Evolutionary conservation across 2,113 vertebrate genomes (phyloP).

Genomic region (Pseudonaja textilis): DNA sequence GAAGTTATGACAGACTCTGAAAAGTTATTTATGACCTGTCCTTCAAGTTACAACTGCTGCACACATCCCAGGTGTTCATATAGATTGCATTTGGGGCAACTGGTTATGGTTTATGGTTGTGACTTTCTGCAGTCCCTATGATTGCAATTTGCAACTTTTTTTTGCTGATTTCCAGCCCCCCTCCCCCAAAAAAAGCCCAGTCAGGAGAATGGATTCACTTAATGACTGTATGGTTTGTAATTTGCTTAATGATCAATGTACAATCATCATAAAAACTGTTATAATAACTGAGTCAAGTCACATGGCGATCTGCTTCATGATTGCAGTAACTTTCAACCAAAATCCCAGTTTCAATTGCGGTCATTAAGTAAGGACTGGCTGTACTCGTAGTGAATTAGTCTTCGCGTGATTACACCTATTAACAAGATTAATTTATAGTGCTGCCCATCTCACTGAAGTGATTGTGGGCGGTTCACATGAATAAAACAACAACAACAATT

Average conservation of each 20-base stretch:
- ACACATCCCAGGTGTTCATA: background rate
- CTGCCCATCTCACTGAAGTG: background rate
- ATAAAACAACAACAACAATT: background rate
- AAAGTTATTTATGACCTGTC: background rate
- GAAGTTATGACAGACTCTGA: background rate
- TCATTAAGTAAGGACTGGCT: background rate
- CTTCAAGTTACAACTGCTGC: background rate
- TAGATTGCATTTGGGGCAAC: background rate
- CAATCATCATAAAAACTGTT: background rate
- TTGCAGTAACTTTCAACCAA: background rate
- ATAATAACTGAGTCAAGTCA: background rate
- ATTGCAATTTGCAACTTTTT: background rate
- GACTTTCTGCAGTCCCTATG: background rate
- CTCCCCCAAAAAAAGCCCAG: too few species aligned
- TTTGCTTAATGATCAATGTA: too few species aligned
- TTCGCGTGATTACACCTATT: background rate
- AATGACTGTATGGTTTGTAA: too few species aligned
- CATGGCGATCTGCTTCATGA: background rate
- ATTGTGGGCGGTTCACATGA: background rate
- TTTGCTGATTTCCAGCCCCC: background rate
- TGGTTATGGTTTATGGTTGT: background rate
- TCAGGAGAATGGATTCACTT: too few species aligned
- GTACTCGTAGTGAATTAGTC: background rate
- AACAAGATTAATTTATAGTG: background rate
- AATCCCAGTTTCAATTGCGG: background rate